Percentiles rank a stretch among this genome's conserved stretches.
These are phyloP conservation scores for Bagarius yarrelli DNA, from an alignment of 2,113 vertebrate genomes.

Conservation along the genomic window DNA sequence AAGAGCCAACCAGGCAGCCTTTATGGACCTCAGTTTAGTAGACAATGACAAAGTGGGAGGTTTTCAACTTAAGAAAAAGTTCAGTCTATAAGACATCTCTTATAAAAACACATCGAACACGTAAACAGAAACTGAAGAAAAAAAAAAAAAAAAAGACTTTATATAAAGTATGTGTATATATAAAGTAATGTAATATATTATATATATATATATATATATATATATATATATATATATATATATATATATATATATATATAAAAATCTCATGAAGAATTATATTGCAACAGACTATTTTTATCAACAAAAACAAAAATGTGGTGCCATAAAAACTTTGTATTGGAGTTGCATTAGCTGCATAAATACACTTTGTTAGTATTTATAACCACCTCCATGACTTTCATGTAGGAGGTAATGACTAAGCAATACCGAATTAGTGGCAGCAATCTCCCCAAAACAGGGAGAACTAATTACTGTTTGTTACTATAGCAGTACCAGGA, in stretches of 20 bases:
- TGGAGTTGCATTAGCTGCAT: background rate
- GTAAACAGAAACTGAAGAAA: constrained; percentile 16
- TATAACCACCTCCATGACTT: background rate
- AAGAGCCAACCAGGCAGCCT: constrained; percentile 12
- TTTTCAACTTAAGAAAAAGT: constrained; percentile 43
- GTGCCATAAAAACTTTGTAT: background rate
- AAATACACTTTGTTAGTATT: background rate
- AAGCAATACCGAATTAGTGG: constrained; percentile 32
- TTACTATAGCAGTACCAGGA: background rate
- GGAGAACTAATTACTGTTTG: constrained; percentile 20
- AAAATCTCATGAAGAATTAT: too few species aligned
- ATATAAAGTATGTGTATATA: too few species aligned
- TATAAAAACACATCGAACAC: constrained; percentile 33
- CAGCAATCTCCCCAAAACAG: constrained; percentile 6
- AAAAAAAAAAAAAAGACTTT: background rate
- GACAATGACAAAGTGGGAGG: constrained; percentile 49
- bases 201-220: too few species aligned
- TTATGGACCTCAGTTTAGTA: constrained; percentile 30
- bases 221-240: too few species aligned
- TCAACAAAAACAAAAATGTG: too few species aligned
- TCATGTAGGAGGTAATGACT: constrained; percentile 34
- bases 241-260: too few species aligned
- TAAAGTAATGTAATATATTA: too few species aligned
- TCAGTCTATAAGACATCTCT: constrained; percentile 15
- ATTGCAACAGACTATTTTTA: background rate